Percentiles rank a stretch among this genome's conserved stretches.
These are phyloP conservation scores for Hedychridium roseum DNA, from an alignment of 2,888 invertebrate species.

Conservation along the genomic window DNA sequence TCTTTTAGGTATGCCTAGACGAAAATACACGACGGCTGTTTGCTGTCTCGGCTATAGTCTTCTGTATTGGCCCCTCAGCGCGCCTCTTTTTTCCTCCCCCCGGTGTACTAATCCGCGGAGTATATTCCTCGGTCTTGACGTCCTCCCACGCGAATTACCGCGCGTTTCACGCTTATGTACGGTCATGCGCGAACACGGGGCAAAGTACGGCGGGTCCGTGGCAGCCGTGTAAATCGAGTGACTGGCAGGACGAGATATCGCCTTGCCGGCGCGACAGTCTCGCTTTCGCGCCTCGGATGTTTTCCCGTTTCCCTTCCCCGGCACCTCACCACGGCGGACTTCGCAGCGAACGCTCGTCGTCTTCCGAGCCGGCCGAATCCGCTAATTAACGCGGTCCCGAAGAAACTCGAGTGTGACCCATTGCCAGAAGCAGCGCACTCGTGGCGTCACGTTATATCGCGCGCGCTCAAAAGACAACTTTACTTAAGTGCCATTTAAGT, in stretches of 20 bases:
- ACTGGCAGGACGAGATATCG: conserved; percentile 27
- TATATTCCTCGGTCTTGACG: too few relatives aligned
- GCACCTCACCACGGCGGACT: too few relatives aligned
- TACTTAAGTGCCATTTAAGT: too few relatives aligned
- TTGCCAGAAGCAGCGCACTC: too few relatives aligned
- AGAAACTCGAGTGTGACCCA: conserved; percentile 25
- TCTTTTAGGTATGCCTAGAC: too few relatives aligned
- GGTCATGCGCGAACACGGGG: not conserved
- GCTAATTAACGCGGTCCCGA: conserved; percentile 35
- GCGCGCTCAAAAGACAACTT: too few relatives aligned
- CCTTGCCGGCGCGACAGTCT: conserved; percentile 10
- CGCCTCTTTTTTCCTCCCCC: not conserved
- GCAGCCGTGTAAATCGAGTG: conserved; percentile 24
- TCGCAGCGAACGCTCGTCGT: too few relatives aligned
- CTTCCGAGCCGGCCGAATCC: conserved; percentile 27
- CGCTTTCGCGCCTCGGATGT: conserved; percentile 14
- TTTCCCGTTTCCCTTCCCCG: conserved; percentile 5
- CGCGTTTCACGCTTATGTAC: conserved; percentile 3
- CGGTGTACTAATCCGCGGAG: not conserved
- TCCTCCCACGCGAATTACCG: not conserved
- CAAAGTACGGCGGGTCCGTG: conserved; percentile 11
- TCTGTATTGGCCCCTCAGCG: too few relatives aligned
- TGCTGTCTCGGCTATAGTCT: too few relatives aligned
- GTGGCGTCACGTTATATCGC: too few relatives aligned
- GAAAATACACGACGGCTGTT: too few relatives aligned